Evolutionary conservation across 2,113 vertebrate genomes (phyloP).

Genomic region (Microtus oregoni): DNA sequence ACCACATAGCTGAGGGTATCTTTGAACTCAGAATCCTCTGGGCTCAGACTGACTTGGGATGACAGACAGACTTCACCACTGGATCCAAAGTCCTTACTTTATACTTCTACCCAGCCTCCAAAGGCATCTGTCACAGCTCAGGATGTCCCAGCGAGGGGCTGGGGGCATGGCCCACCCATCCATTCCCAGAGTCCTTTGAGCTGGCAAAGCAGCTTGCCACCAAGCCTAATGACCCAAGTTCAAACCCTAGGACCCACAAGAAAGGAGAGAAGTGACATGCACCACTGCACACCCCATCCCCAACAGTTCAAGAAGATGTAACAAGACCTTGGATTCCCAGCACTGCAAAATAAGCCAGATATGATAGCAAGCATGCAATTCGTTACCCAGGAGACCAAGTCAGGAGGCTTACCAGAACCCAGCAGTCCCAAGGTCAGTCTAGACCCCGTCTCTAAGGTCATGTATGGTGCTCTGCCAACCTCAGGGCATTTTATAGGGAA

Average conservation of each 20-base stretch:
- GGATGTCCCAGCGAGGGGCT: neutral
- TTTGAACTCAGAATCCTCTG: neutral
- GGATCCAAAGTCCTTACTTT: neutral
- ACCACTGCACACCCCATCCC: neutral
- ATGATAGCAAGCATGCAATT: neutral
- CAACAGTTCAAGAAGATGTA: too few relatives aligned
- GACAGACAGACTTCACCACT: neutral
- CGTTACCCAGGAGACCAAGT: neutral
- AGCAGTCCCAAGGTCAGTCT: neutral
- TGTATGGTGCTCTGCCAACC: neutral
- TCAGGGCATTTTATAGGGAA: neutral
- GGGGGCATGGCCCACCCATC: neutral
- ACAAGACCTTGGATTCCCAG: neutral
- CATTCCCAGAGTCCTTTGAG: neutral
- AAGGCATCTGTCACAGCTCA: neutral
- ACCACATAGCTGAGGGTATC: neutral
- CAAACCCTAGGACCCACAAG: neutral
- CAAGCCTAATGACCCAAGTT: neutral
- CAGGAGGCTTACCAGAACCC: neutral
- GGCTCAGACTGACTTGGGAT: neutral
- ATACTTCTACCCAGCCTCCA: neutral
- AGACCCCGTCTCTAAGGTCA: neutral
- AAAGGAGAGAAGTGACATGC: too few relatives aligned
- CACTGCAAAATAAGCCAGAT: neutral
- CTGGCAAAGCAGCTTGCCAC: neutral